Conservation (phyloP, 2,888 invertebrate species). For the Plagodis pulveraria region DNA sequence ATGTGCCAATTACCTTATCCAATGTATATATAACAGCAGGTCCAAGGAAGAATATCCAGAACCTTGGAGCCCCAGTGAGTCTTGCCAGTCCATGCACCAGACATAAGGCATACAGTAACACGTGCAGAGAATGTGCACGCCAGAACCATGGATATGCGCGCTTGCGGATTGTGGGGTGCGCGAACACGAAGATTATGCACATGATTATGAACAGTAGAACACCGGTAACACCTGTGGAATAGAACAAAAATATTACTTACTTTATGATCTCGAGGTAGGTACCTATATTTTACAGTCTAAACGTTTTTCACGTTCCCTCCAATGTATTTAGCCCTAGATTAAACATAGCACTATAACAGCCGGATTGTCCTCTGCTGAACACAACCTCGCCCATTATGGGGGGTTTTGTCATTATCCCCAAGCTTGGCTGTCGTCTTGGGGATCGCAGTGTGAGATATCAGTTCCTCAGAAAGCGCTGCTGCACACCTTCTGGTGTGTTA, state of each 20-base stretch:
- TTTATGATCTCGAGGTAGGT: too few relatives aligned
- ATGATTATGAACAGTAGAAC: slow-evolving; percentile 95
- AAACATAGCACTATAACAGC: too few relatives aligned
- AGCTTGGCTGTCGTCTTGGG: too few relatives aligned
- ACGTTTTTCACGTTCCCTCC: too few relatives aligned
- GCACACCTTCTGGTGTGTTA: too few relatives aligned
- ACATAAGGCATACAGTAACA: slow-evolving; percentile 93
- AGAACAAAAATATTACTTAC: not conserved
- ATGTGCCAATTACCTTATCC: slow-evolving; percentile 88
- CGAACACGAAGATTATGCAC: slow-evolving; percentile 98
- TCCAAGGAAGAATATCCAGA: slow-evolving; percentile 97
- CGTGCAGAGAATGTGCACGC: slow-evolving; percentile 96
- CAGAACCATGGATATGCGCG: slow-evolving; percentile 98
- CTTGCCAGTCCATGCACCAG: slow-evolving; percentile 96
- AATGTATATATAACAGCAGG: slow-evolving; percentile 95
- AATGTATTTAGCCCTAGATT: too few relatives aligned
- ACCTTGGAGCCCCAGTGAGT: slow-evolving; percentile 95
- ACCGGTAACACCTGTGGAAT: slow-evolving; percentile 90
- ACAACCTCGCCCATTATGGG: too few relatives aligned
- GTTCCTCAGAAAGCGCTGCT: too few relatives aligned
- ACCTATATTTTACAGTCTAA: too few relatives aligned
- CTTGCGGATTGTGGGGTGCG: slow-evolving; percentile 95
- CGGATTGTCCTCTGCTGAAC: too few relatives aligned
- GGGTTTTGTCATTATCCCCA: too few relatives aligned
- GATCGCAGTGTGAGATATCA: too few relatives aligned